Conservation (phyloP, 2,888 invertebrate species). For the Lasioglossum calceatum region DNA sequence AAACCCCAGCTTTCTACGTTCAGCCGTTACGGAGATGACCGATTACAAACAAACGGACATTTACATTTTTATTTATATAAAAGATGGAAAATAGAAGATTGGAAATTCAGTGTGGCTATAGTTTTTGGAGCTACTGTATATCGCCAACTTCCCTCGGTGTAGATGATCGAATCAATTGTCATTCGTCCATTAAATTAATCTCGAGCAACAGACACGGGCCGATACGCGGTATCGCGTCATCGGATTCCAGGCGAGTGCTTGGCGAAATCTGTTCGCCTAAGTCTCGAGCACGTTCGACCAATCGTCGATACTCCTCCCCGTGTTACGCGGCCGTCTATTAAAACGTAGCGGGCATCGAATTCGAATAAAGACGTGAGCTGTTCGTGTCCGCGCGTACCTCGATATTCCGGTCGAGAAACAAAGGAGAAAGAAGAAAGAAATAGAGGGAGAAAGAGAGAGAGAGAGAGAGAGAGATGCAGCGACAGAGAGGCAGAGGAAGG, state of each 20-base stretch:
- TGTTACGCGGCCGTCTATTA: neutral
- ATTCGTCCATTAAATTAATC: conserved; percentile 73
- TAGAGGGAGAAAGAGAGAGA: conserved; percentile 17
- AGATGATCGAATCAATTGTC: conserved; percentile 15
- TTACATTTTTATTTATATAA: no score
- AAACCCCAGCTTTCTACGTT: no score
- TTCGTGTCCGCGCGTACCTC: neutral
- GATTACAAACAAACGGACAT: no score
- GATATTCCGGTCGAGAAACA: conserved; percentile 35
- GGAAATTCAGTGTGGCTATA: neutral
- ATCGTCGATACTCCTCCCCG: conserved; percentile 35
- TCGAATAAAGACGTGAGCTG: conserved; percentile 32
- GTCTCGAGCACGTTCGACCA: conserved; percentile 56
- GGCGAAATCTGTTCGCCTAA: conserved; percentile 51
- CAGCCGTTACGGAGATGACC: no score
- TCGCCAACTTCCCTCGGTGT: neutral
- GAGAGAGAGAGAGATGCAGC: conserved; percentile 17
- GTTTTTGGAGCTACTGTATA: neutral
- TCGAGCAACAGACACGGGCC: conserved; percentile 66
- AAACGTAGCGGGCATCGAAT: conserved; percentile 28
- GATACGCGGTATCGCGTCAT: conserved; percentile 66
- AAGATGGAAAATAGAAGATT: neutral
- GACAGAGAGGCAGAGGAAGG: neutral
- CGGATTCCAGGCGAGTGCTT: conserved; percentile 45
- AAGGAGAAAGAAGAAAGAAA: conserved; percentile 20